These are phyloP conservation scores for Ancistrus triradiatus DNA, from an alignment of 2,113 vertebrate species.

Conservation along the genomic window DNA sequence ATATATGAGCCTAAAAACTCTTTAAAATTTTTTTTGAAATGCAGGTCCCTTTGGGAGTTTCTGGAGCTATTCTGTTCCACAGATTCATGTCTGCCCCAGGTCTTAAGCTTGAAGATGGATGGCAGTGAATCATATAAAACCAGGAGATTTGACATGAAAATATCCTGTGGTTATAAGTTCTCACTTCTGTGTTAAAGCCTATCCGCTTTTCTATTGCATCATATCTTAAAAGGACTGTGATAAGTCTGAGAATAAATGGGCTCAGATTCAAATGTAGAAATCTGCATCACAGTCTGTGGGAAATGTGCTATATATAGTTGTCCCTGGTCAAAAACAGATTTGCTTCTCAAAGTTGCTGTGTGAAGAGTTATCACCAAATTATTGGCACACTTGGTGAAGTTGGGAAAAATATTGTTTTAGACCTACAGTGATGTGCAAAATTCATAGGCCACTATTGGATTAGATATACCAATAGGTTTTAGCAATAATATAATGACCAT, in stretches of 20 bases:
- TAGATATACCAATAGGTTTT: no score
- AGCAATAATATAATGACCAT: no score
- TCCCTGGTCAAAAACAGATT: constrained; percentile 18
- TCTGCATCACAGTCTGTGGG: constrained; percentile 11
- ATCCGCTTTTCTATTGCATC: background rate
- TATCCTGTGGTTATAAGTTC: constrained; percentile 4
- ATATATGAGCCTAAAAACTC: constrained; percentile 19
- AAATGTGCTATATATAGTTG: constrained; percentile 21
- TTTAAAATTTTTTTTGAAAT: background rate
- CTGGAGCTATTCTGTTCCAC: constrained; percentile 2
- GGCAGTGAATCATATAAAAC: background rate
- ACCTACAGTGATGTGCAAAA: no score
- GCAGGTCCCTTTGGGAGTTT: no score
- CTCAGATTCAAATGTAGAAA: background rate
- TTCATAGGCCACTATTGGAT: no score
- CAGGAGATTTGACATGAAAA: constrained; percentile 25
- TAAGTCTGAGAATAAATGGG: background rate
- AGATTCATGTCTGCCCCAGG: background rate
- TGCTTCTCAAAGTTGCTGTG: no score
- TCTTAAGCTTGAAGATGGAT: constrained; percentile 3
- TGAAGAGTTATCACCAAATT: no score
- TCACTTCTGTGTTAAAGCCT: background rate
- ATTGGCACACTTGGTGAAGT: no score
- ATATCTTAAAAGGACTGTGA: background rate
- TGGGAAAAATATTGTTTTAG: no score